Base-by-base conservation (phyloP, 2,113 vertebrate species). In the Gnathonemus echidnorhynchus region DNA sequence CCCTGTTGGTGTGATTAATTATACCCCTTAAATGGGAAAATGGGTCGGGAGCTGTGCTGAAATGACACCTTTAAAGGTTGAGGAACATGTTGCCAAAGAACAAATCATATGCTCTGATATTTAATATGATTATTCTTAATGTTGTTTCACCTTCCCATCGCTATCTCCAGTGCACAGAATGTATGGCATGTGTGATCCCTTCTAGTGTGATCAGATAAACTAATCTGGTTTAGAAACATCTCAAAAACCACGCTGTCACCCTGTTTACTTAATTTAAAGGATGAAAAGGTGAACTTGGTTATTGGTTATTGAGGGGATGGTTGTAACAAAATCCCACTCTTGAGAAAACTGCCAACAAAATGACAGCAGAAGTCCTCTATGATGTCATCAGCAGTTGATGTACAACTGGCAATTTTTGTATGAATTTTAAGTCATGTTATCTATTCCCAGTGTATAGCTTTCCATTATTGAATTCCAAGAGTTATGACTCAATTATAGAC, bases 231-330 rank as follows among this genome's bases (percentile, higher is more conserved):
- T 15, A 35, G 66, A 39, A 66, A n/a, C 9, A 66, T 70, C 62
- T 62, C 56, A 62, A 70, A 66, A 80, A 19, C 3, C 15, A 35
- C 5, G 0, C 35, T 21, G 77, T 91, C 92, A 92, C 87, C 89
- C 91, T 48, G 80, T 48, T 95, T 39, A 95, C 94, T 95, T 91
- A 95, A 94, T 94, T 45, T 95, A 89, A 89, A 45, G 66, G 91
- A 93, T 91, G 90, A 94, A 94, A 94, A 94, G 93, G 92, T 92
- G 91, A 90, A 58, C 83, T 95, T 88, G 93, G 95, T 95, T 93
- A 95, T 95, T 88, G 93, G 95, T 95, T 93, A 95, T 94, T 93
- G 1, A 95, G 80, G 27, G 50, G 74, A 89, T 89, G 88, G 92
- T 45, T 84, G 92, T 92, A 91, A 93, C 91, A 91, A 91, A 94